Base-by-base conservation (phyloP, 2,888 invertebrate genomes). In the Sarcophaga caerulescens region DNA sequence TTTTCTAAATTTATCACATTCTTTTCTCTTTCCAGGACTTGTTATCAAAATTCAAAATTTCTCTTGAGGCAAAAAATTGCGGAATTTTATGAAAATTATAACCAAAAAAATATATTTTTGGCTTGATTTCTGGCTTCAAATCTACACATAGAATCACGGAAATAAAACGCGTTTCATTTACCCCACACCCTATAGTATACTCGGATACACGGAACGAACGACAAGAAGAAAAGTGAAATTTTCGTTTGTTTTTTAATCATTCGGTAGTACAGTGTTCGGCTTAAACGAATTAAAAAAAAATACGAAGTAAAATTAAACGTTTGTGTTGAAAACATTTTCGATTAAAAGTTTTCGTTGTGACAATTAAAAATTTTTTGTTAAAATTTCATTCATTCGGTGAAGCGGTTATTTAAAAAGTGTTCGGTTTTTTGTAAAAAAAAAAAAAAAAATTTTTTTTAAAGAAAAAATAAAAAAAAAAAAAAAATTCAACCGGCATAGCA, bases 21-120 rank as follows among this genome's bases (percentile, higher is more conserved):
- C 19, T 23, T 60, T 21, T 78, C 5, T 78, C 62, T 78, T 84
- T 86, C 3, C 82, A 87, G 85, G 44, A 82, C 80, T 65, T 68
- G 14, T 69, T 69, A 73, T 79, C 81, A 69, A 85, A 87, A 87
- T 87, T 87, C 87, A 81, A 85, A 87, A 87, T 84, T 85, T 77
- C 12, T 52, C 17, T 52, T 52, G 52, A 52, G 52, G 14, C 52
- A 52, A 17, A 52, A 52, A 52, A 52, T 17, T 52, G 4, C 52
- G 17, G 5, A 4, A 17, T 17, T 52, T 52, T 52, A 52, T 5
- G 14, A 17, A 12, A 52, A 52, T 17, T 52, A 17, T 52, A 3
- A 52, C 52, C 52, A 52, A 52, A 17, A 52, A 52, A 14, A 4
- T 2, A 35, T 0, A 52, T 14, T 52, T 52, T 52, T 5, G 52